Conservation (phyloP, 2,797 vertebrate genomes). For the Hapalemur alaotrensis region DNA sequence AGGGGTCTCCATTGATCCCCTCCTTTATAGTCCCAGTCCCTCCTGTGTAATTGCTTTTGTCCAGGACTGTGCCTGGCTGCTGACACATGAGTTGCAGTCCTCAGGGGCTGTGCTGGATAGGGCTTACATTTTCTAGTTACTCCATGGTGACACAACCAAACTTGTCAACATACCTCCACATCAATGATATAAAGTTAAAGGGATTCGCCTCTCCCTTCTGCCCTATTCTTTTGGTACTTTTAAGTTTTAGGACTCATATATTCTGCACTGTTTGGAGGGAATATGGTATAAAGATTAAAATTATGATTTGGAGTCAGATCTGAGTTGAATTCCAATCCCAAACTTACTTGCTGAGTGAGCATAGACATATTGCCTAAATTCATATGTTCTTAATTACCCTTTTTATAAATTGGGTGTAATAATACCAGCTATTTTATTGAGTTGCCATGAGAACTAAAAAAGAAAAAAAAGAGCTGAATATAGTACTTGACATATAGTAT, state of each 20-base stretch:
- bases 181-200: neutral
- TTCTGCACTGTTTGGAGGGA: neutral
- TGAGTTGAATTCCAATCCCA: neutral
- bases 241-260: neutral
- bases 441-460: conserved; percentile 11
- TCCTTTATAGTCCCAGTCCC: neutral
- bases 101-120: neutral
- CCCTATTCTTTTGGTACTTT: conserved; percentile 19
- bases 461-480: neutral
- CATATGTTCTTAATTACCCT: conserved; percentile 10
- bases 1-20: neutral
- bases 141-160: neutral
- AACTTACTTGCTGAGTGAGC: neutral
- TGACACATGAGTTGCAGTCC: neutral
- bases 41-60: neutral
- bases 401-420: neutral
- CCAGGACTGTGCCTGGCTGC: neutral
- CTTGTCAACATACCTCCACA: neutral
- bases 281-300: neutral
- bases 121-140: neutral
- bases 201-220: neutral
- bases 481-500: neutral
- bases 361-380: neutral
- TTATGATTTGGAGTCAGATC: neutral
- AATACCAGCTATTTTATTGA: neutral